phyloP scores from a whole-genome alignment of 2,113 vertebrate genomes.

The Chitala chitala region DNA sequence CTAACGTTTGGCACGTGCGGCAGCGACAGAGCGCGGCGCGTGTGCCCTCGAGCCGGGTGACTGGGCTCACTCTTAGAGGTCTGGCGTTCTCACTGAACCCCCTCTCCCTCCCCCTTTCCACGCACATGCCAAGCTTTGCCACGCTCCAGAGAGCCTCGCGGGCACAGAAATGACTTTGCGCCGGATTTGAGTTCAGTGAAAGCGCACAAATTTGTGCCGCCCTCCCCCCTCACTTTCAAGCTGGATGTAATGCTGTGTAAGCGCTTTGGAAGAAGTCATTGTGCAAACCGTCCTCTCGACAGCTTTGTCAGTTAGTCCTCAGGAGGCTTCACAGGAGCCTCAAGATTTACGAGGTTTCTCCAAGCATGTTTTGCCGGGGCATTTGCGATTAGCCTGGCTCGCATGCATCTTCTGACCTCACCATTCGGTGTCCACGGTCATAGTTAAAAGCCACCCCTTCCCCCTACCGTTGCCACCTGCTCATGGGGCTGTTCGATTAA shows the following conservation, averaged over 20 bases:
- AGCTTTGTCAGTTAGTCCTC: background rate
- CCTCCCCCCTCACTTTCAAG: background rate
- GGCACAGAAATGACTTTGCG: background rate
- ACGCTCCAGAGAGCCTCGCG: too few species aligned
- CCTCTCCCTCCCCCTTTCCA: too few species aligned
- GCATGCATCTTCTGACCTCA: background rate
- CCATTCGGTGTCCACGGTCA: background rate
- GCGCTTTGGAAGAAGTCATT: constrained; percentile 8
- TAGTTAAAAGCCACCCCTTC: background rate
- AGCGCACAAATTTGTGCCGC: background rate
- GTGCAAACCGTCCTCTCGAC: too few species aligned
- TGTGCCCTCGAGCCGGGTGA: too few species aligned
- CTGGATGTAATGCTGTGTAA: background rate
- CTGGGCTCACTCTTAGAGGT: too few species aligned
- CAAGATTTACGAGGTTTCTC: background rate
- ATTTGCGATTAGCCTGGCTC: background rate
- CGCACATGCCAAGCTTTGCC: too few species aligned
- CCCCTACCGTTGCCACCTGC: background rate
- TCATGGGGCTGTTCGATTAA: background rate
- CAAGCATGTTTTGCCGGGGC: background rate
- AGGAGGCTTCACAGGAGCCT: background rate
- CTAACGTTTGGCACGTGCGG: too few species aligned
- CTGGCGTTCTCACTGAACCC: too few species aligned
- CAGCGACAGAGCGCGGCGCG: too few species aligned
- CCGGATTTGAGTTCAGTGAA: background rate